phyloP scores from a whole-genome alignment of 2,888 invertebrate genomes.

The Marronus borbonicus region DNA sequence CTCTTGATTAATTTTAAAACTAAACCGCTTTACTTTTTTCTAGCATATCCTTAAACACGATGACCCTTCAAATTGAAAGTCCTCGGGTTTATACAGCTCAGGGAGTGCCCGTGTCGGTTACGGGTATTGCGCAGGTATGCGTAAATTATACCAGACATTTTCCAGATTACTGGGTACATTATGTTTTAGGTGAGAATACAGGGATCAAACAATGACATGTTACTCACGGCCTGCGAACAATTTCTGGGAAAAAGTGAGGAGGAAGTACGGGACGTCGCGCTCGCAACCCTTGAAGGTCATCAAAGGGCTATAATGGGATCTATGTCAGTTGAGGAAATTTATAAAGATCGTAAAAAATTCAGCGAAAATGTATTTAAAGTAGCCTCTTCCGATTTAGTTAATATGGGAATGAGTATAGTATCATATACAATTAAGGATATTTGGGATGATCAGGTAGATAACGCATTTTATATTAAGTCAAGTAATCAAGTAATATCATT shows the following conservation, averaged over 20 bases:
- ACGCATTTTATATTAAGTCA: too few relatives aligned
- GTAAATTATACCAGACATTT: constrained; percentile 1
- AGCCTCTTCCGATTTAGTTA: constrained; percentile 90
- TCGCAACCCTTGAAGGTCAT: constrained; percentile 90
- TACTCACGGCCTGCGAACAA: constrained; percentile 90
- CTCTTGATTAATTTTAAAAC: background rate
- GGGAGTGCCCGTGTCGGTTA: constrained; percentile 94
- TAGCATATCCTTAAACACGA: constrained; percentile 93
- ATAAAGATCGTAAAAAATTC: constrained; percentile 93
- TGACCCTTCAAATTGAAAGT: constrained; percentile 93
- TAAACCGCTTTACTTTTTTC: constrained; percentile 50
- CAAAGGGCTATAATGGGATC: constrained; percentile 94
- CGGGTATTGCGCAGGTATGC: constrained; percentile 81
- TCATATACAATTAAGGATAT: constrained; percentile 93
- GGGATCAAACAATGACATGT: constrained; percentile 87
- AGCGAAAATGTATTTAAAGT: constrained; percentile 92
- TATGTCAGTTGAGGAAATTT: constrained; percentile 94
- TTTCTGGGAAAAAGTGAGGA: constrained; percentile 87
- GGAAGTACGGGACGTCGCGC: constrained; percentile 88
- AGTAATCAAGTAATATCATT: too few relatives aligned
- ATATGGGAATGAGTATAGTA: constrained; percentile 94
- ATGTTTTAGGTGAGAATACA: constrained; percentile 84
- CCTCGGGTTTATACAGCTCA: constrained; percentile 93
- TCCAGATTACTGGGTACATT: constrained; percentile 13
- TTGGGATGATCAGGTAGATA: constrained; percentile 86